These are phyloP conservation scores for Melanotaenia nigrans DNA, from an alignment of 2,797 vertebrate species.

Conservation along the genomic window DNA sequence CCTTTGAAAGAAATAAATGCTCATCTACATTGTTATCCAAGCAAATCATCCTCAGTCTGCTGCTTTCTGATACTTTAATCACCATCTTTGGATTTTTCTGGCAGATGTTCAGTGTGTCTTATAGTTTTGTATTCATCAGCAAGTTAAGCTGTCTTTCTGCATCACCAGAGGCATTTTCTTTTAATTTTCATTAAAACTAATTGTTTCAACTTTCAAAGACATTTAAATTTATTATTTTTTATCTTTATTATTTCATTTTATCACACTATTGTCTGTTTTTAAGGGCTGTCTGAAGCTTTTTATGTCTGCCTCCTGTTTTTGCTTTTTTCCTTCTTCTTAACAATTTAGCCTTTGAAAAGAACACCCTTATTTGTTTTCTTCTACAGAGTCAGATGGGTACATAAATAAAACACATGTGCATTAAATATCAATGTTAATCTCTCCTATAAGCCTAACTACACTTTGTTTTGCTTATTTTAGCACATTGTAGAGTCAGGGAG, in stretches of 20 bases:
- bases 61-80: slow-evolving; percentile 45
- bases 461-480: not conserved
- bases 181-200: not conserved
- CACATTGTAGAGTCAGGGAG: not conserved
- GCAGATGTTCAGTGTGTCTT: not conserved
- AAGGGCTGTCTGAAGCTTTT: not conserved
- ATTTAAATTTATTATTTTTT: not conserved
- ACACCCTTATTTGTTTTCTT: not conserved
- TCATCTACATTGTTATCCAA: slow-evolving; percentile 48
- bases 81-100: slow-evolving; percentile 13
- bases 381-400: not conserved
- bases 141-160: not conserved
- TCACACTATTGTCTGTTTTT: not conserved
- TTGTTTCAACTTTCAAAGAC: not conserved
- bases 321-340: no score
- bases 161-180: not conserved
- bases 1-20: slow-evolving; percentile 39
- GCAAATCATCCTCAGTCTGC: slow-evolving; percentile 51
- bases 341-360: not conserved
- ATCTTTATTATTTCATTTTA: no score
- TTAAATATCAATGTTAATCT: not conserved
- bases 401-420: not conserved
- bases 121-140: not conserved
- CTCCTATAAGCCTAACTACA: no score
- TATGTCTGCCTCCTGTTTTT: no score